phyloP scores from a whole-genome alignment of 2,113 vertebrate genomes.

The Hiodon alosoides region DNA sequence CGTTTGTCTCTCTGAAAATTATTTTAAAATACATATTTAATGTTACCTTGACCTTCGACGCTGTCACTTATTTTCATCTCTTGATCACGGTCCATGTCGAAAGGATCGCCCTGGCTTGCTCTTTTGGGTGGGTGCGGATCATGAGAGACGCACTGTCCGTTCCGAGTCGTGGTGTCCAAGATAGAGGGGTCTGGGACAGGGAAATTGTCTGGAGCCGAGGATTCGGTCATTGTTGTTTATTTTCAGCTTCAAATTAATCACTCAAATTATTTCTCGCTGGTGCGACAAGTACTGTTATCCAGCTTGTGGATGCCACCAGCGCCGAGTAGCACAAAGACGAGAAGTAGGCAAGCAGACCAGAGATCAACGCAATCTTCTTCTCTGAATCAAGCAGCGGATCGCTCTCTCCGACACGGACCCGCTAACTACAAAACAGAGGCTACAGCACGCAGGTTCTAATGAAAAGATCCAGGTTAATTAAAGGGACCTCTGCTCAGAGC shows the following conservation, averaged over 20 bases:
- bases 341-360: slow-evolving; percentile 20
- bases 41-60: slow-evolving; percentile 70
- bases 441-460: slow-evolving; percentile 52
- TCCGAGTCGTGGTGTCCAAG: slow-evolving; percentile 53
- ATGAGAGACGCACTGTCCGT: slow-evolving; percentile 53
- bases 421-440: slow-evolving; percentile 29
- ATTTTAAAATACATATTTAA: no score
- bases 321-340: slow-evolving; percentile 11
- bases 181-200: slow-evolving; percentile 54
- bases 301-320: slow-evolving; percentile 19
- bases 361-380: background rate
- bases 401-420: slow-evolving; percentile 24
- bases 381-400: slow-evolving; percentile 20
- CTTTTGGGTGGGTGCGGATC: slow-evolving; percentile 34
- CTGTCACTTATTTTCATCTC: slow-evolving; percentile 68
- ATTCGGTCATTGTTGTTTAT: slow-evolving; percentile 54
- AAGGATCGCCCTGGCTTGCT: slow-evolving; percentile 30
- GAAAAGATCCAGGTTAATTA: slow-evolving; percentile 27
- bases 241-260: slow-evolving; percentile 35
- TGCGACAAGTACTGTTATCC: slow-evolving; percentile 42
- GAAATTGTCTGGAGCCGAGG: slow-evolving; percentile 49
- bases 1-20: background rate
- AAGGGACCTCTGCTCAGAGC: slow-evolving; percentile 11
- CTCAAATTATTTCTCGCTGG: slow-evolving; percentile 56
- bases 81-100: slow-evolving; percentile 51